Evolutionary conservation across 2,113 vertebrate genomes (phyloP).

Genomic region (Brachyhypopomus gauderio): DNA sequence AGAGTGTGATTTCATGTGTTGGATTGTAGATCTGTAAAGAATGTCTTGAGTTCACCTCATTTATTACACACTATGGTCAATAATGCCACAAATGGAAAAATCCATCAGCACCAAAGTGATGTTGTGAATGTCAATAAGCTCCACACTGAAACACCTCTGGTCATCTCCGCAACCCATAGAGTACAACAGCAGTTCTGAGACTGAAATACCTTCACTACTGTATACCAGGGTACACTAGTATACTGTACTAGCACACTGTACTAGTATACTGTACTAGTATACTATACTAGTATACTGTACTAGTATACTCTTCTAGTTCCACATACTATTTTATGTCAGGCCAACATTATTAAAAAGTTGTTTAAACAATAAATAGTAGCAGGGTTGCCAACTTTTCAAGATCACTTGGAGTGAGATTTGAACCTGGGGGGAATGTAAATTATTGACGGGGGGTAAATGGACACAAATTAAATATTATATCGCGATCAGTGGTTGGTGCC

Average conservation of each 20-base stretch:
- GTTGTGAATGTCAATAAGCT: slow-evolving; percentile 53
- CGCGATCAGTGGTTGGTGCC: no score
- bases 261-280: no score
- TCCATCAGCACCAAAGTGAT: slow-evolving; percentile 59
- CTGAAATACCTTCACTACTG: slow-evolving; percentile 9
- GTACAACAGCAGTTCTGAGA: slow-evolving; percentile 11
- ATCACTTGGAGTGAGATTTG: no score
- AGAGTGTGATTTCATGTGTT: slow-evolving; percentile 8
- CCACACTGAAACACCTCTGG: slow-evolving; percentile 48
- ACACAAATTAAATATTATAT: no score
- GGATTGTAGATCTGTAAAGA: slow-evolving; percentile 25
- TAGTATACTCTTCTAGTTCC: no score
- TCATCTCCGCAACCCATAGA: slow-evolving; percentile 24
- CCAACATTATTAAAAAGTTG: no score
- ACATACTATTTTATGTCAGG: slow-evolving; percentile 4
- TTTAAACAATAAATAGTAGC: no score
- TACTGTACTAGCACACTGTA: not conserved
- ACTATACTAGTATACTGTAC: not conserved
- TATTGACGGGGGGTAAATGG: no score
- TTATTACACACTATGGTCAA: slow-evolving; percentile 65
- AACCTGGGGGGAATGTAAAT: no score
- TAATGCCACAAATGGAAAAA: slow-evolving; percentile 67
- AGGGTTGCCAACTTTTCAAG: no score
- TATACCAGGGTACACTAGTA: not conserved
- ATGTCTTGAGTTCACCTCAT: slow-evolving; percentile 52